Conservation (phyloP, 2,888 invertebrate species). For the Eupithecia dodoneata region DNA sequence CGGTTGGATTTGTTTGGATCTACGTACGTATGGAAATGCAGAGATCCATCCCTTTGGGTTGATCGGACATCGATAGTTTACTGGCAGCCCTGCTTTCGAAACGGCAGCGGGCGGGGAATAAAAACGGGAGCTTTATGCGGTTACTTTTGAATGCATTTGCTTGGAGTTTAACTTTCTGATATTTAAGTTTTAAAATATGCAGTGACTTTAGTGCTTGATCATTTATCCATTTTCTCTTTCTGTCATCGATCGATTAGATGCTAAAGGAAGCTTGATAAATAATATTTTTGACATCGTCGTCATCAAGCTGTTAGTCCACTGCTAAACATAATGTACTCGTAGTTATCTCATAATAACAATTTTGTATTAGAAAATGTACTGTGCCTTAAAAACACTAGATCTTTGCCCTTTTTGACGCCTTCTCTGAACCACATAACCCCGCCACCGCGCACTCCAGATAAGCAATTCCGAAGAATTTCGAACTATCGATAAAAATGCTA, state of each 20-base stretch:
- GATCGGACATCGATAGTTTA: conserved; percentile 59
- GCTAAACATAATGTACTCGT: background rate
- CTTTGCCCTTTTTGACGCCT: background rate
- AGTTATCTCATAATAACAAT: background rate
- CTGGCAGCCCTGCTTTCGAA: conserved; percentile 49
- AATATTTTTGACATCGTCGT: background rate
- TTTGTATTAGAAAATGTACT: background rate
- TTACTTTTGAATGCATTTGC: conserved; percentile 28
- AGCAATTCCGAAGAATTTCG: conserved; percentile 56
- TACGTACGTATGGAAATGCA: conserved; percentile 75
- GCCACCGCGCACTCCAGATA: conserved; percentile 31
- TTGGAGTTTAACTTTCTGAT: background rate
- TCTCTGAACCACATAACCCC: background rate
- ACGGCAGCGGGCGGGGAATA: conserved; percentile 29
- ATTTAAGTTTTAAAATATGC: conserved; percentile 2
- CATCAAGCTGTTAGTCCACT: background rate
- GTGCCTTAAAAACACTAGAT: background rate
- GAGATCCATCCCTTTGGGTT: conserved; percentile 51
- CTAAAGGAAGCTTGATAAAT: background rate
- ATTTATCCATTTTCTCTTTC: background rate
- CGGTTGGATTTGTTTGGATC: conserved; percentile 70
- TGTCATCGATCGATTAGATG: background rate
- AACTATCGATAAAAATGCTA: conserved; percentile 80
- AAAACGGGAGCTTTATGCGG: conserved; percentile 23
- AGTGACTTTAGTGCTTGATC: background rate